Base-by-base conservation (phyloP, 2,888 invertebrate species). In the Athalia rosae region DNA sequence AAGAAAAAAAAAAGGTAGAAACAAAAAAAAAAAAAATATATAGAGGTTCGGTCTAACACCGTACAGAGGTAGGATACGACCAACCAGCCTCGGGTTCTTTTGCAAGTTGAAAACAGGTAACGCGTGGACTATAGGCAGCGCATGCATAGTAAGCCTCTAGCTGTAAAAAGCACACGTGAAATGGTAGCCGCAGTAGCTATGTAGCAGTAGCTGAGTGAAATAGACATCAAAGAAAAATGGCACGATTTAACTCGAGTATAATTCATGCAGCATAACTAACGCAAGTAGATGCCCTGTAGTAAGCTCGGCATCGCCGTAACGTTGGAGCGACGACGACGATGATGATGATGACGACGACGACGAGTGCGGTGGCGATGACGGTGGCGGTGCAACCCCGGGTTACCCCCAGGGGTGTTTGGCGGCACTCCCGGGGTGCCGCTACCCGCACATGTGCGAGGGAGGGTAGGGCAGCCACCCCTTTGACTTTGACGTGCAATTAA, bases 401-500 rank as follows among this genome's bases (percentile, higher is more conserved):
- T 9, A 59, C 7, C 67, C 7, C 67, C 28, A 28, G 9, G 47
- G 47, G 66, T 66, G 41, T 58, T 11, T 13, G 11, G 61, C 61
- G 61, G 11, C 61, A 13, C 61, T 13, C 8, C n/a, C n/a, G 8
- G 11, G 6, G 6, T 59, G 6, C 77, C 78, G 83, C 84, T 83
- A 83, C 83, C 84, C 85, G 85, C 85, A 85, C 84, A 85, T 84
- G 83, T 82, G 85, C 84, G 84, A 86, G 85, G 86, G 86, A 86
- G 85, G 85, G 85, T 83, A 67, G 50, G 67, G 67, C 67, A n/a
- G 28, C 61, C 63, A 13, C 13, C 77, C 77, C 84, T 85, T 84
- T 84, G 84, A 85, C 86, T 86, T 85, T 86, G 85, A 86, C 85
- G 84, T 83, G 85, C 84, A 86, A 87, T 86, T 87, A 87, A 87